Evolutionary conservation across 2,888 invertebrate genomes (phyloP), one percentile per base, ranked within the genome.

Genomic region (Archaeoteleia sp.): DNA sequence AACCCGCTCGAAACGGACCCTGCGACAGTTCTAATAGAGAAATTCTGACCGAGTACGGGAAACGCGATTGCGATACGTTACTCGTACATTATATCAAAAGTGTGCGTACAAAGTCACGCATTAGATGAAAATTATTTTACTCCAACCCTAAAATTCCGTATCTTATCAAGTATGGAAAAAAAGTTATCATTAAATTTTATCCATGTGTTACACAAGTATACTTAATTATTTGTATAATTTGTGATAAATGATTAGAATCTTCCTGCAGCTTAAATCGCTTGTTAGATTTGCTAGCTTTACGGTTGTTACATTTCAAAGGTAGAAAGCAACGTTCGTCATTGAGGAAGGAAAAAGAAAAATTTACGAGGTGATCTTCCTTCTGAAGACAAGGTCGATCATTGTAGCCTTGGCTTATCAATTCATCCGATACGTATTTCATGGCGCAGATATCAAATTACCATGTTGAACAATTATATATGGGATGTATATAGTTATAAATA

Each of bases 1-100:
- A 74, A 74, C 66, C 67, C 48, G 74, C 66, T 72, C 51, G 54
- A 67, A 68, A 72, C 72, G 34, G 67, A 69, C 71, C 68, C 43
- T 46, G 55, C 66, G 58, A 71, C 71, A 67, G 65, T 51, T 69
- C 54, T 46, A 51, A 66, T 62, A 58, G 66, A 70, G 62, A 70
- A 68, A 69, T 69, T 69, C 62, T 60, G 51, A 60, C 51, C 42
- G 55, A 55, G 54, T 49, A 42, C 58, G 65, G 20, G 67, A 71
- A 71, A 65, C 49, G 15, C 27, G 58, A 46, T 67, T 60, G 29
- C 42, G 45, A 42, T 49, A 51, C 39, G 17, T 37, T 61, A 45
- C 46, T 37, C 34, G 42, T 14, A 23, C 34, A 34, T 46, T 40
- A 10, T 46, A 53, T 61, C 40, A 53, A 62, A 54, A 29, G 35